These are phyloP conservation scores for Lophura nycthemera DNA, from an alignment of 2,113 vertebrate species.

Conservation along the genomic window DNA sequence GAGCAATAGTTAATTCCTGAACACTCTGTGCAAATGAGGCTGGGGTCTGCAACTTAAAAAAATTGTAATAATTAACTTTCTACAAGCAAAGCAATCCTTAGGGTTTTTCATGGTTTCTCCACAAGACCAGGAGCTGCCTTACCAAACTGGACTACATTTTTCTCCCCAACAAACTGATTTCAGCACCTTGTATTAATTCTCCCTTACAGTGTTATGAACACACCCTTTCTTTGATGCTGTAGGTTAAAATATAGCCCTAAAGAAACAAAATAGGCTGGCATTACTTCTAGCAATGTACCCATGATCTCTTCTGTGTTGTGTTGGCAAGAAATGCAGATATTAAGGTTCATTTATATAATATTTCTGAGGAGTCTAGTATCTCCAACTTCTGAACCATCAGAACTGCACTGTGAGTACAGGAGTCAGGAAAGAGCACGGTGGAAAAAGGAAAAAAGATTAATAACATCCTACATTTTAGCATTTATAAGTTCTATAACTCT, in stretches of 20 bases:
- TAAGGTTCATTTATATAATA: background rate
- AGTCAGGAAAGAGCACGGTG: background rate
- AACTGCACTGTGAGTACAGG: background rate
- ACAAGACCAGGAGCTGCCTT: background rate
- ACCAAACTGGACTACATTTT: background rate
- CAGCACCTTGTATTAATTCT: background rate
- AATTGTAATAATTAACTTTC: slow-evolving; percentile 73
- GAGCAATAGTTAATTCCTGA: slow-evolving; percentile 97
- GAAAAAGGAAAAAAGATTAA: background rate
- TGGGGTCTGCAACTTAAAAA: slow-evolving; percentile 94
- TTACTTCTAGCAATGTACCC: background rate
- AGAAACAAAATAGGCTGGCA: background rate
- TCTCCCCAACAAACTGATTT: background rate
- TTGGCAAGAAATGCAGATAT: background rate
- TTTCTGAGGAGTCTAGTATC: background rate
- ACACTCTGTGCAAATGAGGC: slow-evolving; percentile 99
- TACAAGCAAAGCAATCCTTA: slow-evolving; percentile 18
- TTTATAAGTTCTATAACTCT: background rate
- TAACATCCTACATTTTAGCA: background rate
- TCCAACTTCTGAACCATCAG: background rate
- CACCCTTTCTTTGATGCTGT: background rate
- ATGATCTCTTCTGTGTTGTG: background rate
- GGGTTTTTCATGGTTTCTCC: background rate
- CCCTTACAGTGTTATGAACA: accelerated
- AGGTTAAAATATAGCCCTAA: background rate